A percentile compares a stretch with the other conserved stretches of the same genome.
Conservation (phyloP, 2,113 vertebrate species). For the Daphoenositta chrysoptera region DNA sequence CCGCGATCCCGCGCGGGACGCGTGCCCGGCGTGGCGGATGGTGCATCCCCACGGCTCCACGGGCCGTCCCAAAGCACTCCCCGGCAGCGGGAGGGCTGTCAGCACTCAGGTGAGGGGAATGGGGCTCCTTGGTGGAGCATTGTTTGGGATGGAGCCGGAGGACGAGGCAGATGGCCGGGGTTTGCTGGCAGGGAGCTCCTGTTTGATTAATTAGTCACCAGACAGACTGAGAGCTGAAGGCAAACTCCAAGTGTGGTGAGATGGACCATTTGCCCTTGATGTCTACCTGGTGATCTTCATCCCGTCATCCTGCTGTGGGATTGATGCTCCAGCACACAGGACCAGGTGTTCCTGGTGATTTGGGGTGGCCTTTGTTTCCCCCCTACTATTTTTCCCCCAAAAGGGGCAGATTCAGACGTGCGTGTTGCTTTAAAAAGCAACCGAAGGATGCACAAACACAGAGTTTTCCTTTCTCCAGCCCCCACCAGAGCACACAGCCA, state of each 20-base stretch:
- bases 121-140: neutral
- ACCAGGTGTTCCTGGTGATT: accelerated
- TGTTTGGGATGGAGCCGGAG: neutral
- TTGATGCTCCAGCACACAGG: accelerated
- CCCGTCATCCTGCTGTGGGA: accelerated
- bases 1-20: neutral
- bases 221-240: neutral
- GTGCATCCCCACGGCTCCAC: neutral
- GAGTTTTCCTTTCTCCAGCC: neutral
- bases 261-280: neutral
- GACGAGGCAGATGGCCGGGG: conserved; percentile 21
- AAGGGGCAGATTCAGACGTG: accelerated
- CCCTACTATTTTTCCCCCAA: accelerated
- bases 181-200: conserved; percentile 11
- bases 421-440: neutral
- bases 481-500: neutral
- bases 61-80: neutral
- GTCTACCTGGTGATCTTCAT: neutral
- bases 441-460: accelerated
- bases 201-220: conserved; percentile 53
- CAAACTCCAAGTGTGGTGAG: neutral
- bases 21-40: neutral
- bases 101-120: neutral
- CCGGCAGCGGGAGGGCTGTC: neutral
- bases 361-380: neutral